Evolutionary conservation across 30 jellyfish, hydroid and myxozoan genomes (phyloP).

Genomic region (Clytia hemisphaerica): DNA sequence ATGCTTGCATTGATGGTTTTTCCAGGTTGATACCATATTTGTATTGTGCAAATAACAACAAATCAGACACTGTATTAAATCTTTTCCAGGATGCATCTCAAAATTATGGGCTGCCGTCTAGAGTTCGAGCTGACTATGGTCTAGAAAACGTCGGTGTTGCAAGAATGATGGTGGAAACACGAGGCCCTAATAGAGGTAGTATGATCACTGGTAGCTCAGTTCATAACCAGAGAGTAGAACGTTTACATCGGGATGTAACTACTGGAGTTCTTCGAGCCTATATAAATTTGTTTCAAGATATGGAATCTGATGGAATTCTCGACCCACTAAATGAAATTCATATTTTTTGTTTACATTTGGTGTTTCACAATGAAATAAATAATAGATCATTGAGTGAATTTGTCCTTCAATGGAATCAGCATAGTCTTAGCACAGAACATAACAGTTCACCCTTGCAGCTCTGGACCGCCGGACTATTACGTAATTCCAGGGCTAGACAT

Average conservation of each 20-base stretch:
- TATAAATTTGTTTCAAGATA: not conserved
- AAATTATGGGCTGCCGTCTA: conserved; percentile 14
- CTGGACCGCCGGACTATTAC: conserved; percentile 12
- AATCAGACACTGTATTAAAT: not conserved
- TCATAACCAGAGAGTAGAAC: conserved; percentile 16
- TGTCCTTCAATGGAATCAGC: conserved; percentile 12
- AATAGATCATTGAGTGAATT: conserved; percentile 1
- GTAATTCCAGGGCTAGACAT: not conserved
- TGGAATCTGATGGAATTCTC: conserved; percentile 14
- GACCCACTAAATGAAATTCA: conserved; percentile 21
- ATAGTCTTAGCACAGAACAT: conserved; percentile 3
- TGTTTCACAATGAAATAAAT: not conserved
- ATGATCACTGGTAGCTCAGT: conserved; percentile 27
- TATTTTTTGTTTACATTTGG: too few relatives aligned
- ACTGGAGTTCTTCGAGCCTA: conserved; percentile 10
- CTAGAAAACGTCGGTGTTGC: conserved; percentile 9
- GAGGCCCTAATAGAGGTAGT: conserved; percentile 16
- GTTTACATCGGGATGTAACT: conserved; percentile 27
- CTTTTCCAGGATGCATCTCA: not conserved
- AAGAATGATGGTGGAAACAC: conserved; percentile 1
- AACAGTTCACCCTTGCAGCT: conserved; percentile 13
- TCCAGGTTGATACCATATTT: conserved; percentile 7
- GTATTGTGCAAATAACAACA: conserved; percentile 9
- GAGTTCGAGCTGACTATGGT: conserved; percentile 27
- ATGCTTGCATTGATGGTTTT: too few relatives aligned